Evolutionary conservation across 2,888 invertebrate species (phyloP).

Genomic region (Cybosia mesomella): DNA sequence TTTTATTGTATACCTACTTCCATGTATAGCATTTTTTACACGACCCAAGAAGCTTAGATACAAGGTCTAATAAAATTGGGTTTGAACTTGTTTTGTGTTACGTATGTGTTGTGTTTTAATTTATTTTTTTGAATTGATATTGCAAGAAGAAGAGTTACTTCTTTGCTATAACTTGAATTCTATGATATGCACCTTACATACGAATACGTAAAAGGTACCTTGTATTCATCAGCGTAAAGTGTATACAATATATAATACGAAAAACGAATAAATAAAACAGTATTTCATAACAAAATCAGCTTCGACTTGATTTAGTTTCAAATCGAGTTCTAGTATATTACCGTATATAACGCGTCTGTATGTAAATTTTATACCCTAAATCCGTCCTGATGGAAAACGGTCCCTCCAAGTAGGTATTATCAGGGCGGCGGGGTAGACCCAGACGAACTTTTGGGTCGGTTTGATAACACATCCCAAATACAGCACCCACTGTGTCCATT

Average conservation of each 20-base stretch:
- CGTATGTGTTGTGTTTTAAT: not conserved
- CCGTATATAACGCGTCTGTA: slow-evolving; percentile 79
- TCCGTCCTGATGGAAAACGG: slow-evolving; percentile 79
- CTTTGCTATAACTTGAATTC: not conserved
- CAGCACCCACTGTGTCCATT: slow-evolving; percentile 61
- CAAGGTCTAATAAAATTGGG: not conserved
- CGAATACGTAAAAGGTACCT: not conserved
- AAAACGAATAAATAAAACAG: slow-evolving; percentile 27
- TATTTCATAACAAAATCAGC: slow-evolving; percentile 34
- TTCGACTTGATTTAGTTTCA: slow-evolving; percentile 61
- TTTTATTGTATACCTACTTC: slow-evolving; percentile 9
- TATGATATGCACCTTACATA: not conserved
- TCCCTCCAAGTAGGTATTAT: slow-evolving; percentile 71
- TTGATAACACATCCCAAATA: slow-evolving; percentile 74
- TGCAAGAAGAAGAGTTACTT: no score
- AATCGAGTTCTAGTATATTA: slow-evolving; percentile 72
- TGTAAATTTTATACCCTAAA: slow-evolving; percentile 82
- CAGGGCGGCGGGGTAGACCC: slow-evolving; percentile 59
- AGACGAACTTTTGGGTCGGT: slow-evolving; percentile 80
- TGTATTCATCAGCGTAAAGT: not conserved
- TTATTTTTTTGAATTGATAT: no score
- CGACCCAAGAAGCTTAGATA: not conserved
- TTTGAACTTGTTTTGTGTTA: not conserved
- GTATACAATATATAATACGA: not conserved
- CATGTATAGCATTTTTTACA: not conserved